Evolutionary conservation across 2,888 invertebrate species (phyloP).

Genomic region (Capitulum mitella): DNA sequence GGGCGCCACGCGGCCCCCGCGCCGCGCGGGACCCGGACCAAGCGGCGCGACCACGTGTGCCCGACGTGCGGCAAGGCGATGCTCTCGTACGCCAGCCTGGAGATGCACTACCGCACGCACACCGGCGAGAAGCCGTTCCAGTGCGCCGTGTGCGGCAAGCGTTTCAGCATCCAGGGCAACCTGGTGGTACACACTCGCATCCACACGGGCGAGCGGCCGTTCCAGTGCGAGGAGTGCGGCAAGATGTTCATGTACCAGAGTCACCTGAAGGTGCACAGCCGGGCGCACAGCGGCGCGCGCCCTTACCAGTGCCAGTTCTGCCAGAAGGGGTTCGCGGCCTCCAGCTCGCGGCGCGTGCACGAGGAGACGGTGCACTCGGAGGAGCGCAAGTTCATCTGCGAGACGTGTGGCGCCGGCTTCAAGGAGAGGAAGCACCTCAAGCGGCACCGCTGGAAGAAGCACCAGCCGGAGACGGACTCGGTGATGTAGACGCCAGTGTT

Average conservation of each 20-base stretch:
- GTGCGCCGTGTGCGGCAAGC: constrained; percentile 19
- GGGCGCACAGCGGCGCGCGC: constrained; percentile 7
- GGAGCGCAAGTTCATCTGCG: constrained; percentile 8
- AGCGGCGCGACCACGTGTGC: constrained; percentile 20
- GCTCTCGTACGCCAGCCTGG: constrained; percentile 28
- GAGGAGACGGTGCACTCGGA: constrained; percentile 1
- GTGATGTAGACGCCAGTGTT: too few relatives aligned
- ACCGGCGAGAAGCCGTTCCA: constrained; percentile 24
- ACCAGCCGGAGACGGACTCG: constrained; percentile 44
- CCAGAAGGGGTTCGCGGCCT: constrained; percentile 4
- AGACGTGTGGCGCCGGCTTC: neutral
- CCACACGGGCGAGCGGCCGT: constrained; percentile 42
- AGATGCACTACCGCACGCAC: constrained; percentile 30
- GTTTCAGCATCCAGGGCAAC: constrained; percentile 16
- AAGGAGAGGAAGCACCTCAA: constrained; percentile 42
- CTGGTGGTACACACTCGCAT: constrained; percentile 14
- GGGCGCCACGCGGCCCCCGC: constrained; percentile 42
- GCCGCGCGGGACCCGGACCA: constrained; percentile 37
- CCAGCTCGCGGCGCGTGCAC: constrained; percentile 15
- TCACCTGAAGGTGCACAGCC: constrained; percentile 4
- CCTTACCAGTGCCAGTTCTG: constrained; percentile 5
- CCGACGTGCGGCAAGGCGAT: neutral
- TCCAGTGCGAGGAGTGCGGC: constrained; percentile 40
- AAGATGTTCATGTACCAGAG: constrained; percentile 17
- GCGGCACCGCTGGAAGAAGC: constrained; percentile 43